Evolutionary conservation across 2,113 vertebrate genomes (phyloP).

Genomic region (Podiceps cristatus): DNA sequence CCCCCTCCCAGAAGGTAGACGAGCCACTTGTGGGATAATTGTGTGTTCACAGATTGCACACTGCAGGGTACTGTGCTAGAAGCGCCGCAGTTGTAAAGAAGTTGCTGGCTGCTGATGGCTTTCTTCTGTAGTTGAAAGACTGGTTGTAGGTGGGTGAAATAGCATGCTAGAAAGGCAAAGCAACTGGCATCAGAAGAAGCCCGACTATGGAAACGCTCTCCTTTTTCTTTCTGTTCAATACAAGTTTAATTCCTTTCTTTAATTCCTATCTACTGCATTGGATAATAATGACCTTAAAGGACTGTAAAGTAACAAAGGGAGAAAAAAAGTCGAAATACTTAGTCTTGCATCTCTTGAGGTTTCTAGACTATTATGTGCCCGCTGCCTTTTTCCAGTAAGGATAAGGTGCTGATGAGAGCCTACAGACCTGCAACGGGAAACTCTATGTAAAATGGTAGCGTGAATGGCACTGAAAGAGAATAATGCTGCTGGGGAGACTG

Average conservation of each 20-base stretch:
- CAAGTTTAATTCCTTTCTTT: not conserved
- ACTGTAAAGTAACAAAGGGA: not conserved
- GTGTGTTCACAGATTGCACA: not conserved
- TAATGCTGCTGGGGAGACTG: not conserved
- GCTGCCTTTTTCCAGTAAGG: not conserved
- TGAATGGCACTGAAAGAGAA: not conserved
- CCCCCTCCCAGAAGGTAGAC: not conserved
- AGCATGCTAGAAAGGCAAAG: not conserved
- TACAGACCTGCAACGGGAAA: not conserved
- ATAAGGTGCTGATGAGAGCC: not conserved
- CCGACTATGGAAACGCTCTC: not conserved
- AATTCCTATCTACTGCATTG: not conserved
- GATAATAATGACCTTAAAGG: not conserved
- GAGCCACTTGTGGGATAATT: not conserved
- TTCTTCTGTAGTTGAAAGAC: not conserved
- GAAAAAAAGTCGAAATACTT: not conserved
- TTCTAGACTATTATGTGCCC: not conserved
- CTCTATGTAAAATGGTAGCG: not conserved
- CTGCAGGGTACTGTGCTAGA: constrained; percentile 8
- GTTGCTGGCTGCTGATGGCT: not conserved
- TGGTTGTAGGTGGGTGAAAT: constrained; percentile 25
- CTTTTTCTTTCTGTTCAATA: not conserved
- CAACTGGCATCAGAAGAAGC: not conserved
- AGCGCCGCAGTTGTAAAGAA: not conserved
- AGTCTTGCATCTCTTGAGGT: not conserved